Conservation (phyloP, 2,797 vertebrate genomes). For the Atherinosoma microstoma region DNA sequence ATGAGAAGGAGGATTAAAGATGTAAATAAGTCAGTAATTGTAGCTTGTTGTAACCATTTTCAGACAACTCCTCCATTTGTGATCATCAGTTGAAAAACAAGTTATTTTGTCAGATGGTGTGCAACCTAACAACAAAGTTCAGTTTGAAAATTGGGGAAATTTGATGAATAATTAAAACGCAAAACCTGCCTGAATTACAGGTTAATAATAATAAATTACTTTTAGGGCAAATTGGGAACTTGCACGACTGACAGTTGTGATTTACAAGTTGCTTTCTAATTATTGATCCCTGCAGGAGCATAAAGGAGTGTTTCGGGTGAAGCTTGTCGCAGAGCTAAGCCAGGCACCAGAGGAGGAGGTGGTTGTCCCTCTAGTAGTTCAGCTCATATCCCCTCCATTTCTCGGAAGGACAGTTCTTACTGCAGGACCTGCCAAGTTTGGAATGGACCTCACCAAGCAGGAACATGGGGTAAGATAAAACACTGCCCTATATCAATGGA, state of each 20-base stretch:
- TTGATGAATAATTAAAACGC: background rate
- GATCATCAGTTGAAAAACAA: too few relatives aligned
- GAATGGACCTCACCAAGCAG: slow-evolving; percentile 86
- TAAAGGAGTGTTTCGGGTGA: slow-evolving; percentile 81
- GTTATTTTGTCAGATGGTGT: too few relatives aligned
- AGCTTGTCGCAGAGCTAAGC: slow-evolving; percentile 85
- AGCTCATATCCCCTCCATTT: slow-evolving; percentile 87
- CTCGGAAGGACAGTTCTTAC: slow-evolving; percentile 84
- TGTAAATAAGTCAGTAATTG: too few relatives aligned
- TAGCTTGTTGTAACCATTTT: too few relatives aligned
- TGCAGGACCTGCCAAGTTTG: slow-evolving; percentile 87
- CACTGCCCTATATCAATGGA: background rate
- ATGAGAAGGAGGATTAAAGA: too few relatives aligned
- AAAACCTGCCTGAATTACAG: background rate
- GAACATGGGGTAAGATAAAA: slow-evolving; percentile 82
- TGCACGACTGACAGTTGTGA: background rate
- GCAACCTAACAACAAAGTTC: background rate
- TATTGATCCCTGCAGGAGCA: slow-evolving; percentile 52
- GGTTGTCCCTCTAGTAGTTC: slow-evolving; percentile 82
- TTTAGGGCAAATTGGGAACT: background rate
- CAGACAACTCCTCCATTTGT: too few relatives aligned
- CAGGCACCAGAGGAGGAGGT: slow-evolving; percentile 75
- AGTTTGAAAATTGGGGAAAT: background rate
- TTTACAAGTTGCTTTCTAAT: background rate
- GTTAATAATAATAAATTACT: background rate